Evolutionary conservation across 92 coral and sea anemone genomes (phyloP), one percentile per base, ranked within the genome.

Genomic region (Plumapathes pennacea): DNA sequence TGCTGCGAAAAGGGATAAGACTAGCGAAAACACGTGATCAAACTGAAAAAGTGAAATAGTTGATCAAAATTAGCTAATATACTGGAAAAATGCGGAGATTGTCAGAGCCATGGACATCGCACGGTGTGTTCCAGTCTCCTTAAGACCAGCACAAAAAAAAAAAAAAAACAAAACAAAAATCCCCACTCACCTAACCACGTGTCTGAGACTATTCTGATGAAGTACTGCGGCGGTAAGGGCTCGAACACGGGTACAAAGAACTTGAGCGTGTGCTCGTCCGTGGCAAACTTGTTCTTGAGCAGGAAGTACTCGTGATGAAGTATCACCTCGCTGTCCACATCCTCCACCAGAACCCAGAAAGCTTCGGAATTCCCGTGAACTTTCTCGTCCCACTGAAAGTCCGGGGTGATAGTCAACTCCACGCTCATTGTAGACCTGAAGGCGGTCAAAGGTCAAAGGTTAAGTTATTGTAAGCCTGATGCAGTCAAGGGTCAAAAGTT

Each of bases 341-440:
- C 98, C 78, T 92, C 98, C 31, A 92, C 98, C 21, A 92, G 75
- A 46, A 92, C 84, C 98, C 98, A 92, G 86, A 92, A 88, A 10
- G 98, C 94, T 58, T 92, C 96, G 0, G 98, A 92, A 60, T 78
- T 84, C 4, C 98, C 98, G 36, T 92, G 98, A 41, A 92, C 67
- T 44, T 92, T 92, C 56, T 92, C 98, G n/a, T 92, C 98, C 98
- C 98, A 92, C 73, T 92, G 98, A 54, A 92, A 92, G 67, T 92
- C 98, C 10, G 98, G 98, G 9, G 98, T 92, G 71, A 92, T 82
- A 4, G 88, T 85, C 46, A 92, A 68, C 58, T 92, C 98, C 5
- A 92, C 98, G 41, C 98, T 92, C 1, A 92, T 77, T 0, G 98
- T 92, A 1, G 98, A 92, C 60, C 98, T 88, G 57, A 9, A 36